phyloP scores from a whole-genome alignment of 2,113 vertebrate species.

The Rhynchomys soricoides region DNA sequence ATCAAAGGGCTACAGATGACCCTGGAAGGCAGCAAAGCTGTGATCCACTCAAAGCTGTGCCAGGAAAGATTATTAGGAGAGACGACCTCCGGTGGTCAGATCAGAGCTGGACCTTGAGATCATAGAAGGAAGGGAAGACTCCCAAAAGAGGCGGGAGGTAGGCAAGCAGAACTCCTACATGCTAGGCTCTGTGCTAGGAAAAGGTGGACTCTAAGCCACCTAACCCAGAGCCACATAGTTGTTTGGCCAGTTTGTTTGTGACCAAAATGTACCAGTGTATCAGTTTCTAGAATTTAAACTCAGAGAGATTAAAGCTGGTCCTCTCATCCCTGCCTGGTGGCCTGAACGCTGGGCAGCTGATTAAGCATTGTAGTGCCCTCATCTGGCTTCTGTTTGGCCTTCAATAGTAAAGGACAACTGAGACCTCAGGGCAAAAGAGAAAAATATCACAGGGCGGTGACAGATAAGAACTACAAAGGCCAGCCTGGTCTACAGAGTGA shows the following conservation, averaged over 20 bases:
- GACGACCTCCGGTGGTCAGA: not conserved
- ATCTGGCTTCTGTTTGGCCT: not conserved
- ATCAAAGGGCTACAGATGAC: not conserved
- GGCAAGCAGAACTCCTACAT: not conserved
- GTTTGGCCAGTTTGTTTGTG: slow-evolving; percentile 52
- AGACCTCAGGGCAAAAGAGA: not conserved
- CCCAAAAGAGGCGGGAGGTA: not conserved
- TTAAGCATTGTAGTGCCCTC: not conserved
- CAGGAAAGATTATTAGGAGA: not conserved
- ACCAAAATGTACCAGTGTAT: slow-evolving; percentile 52
- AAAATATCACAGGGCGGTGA: not conserved
- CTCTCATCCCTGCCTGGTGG: not conserved
- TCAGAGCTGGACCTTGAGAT: not conserved
- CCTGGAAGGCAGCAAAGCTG: not conserved
- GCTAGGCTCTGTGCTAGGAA: not conserved
- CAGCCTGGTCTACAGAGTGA: no score
- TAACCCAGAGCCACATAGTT: not conserved
- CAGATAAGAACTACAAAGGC: not conserved
- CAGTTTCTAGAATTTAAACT: slow-evolving; percentile 59
- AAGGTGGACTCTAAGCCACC: slow-evolving; percentile 5
- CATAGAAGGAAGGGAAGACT: slow-evolving; percentile 9
- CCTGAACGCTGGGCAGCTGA: not conserved
- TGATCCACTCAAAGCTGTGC: not conserved
- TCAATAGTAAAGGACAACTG: not conserved
- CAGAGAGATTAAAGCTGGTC: not conserved